These are phyloP conservation scores for Gymnoscopelus braueri DNA, from an alignment of 2,797 vertebrate species.

Conservation along the genomic window DNA sequence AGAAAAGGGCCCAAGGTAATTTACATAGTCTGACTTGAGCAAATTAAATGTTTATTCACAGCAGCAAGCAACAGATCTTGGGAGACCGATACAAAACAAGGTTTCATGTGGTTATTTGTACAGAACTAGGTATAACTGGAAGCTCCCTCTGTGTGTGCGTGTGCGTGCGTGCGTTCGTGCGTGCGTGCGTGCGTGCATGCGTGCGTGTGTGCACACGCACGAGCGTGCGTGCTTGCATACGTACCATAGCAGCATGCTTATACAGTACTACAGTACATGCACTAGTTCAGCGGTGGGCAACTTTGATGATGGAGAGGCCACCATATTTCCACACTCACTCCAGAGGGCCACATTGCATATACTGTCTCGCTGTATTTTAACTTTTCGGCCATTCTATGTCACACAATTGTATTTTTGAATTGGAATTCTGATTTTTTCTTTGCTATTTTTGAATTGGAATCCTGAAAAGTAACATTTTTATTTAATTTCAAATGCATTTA, in stretches of 20 bases:
- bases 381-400: too few species aligned
- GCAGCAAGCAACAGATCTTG: neutral
- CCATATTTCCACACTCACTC: too few species aligned
- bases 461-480: too few species aligned
- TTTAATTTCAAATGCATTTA: too few species aligned
- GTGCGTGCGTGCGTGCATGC: neutral
- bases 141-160: neutral
- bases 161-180: neutral
- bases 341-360: too few species aligned
- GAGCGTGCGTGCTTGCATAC: slow-evolving; percentile 12
- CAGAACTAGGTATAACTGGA: too few species aligned
- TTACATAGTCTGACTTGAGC: slow-evolving; percentile 7
- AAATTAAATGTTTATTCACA: slow-evolving; percentile 28
- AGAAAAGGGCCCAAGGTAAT: slow-evolving; percentile 11
- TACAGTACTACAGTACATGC: neutral
- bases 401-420: too few species aligned
- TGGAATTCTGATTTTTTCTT: too few species aligned
- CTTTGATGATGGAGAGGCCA: too few species aligned
- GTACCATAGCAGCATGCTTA: neutral
- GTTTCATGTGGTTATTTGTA: neutral
- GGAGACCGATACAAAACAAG: slow-evolving; percentile 2
- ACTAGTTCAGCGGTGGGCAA: too few species aligned
- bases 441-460: too few species aligned
- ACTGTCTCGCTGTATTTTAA: too few species aligned
- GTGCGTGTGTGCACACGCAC: slow-evolving; percentile 5